Conservation (phyloP, 2,888 invertebrate species). For the Cerastis leucographa region DNA sequence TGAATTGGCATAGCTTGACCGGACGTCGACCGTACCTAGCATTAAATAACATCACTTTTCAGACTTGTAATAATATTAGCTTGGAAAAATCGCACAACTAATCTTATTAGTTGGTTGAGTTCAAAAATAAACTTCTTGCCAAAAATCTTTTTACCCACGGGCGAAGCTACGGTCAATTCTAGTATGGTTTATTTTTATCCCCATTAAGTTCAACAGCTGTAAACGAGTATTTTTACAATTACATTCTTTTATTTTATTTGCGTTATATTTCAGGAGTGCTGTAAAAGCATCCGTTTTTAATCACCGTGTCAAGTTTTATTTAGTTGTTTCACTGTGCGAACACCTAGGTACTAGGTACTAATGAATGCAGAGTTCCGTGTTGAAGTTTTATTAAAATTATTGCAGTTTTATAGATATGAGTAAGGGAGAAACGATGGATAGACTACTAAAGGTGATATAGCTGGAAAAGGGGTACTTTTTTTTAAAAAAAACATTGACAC, state of each 20-base stretch:
- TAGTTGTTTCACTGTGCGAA: slow-evolving; percentile 15
- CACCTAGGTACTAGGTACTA: slow-evolving; percentile 2
- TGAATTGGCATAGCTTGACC: too few species aligned
- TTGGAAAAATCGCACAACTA: not conserved
- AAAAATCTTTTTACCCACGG: not conserved
- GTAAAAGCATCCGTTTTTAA: slow-evolving; percentile 41
- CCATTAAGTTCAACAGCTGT: slow-evolving; percentile 39
- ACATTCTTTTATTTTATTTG: slow-evolving; percentile 53
- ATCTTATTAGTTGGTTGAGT: not conserved
- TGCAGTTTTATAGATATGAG: not conserved
- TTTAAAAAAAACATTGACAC: too few species aligned
- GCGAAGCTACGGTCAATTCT: not conserved
- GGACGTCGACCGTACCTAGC: too few species aligned
- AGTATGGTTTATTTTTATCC: slow-evolving; percentile 18
- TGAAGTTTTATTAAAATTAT: slow-evolving; percentile 3
- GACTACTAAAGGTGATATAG: too few species aligned
- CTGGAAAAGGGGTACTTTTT: too few species aligned
- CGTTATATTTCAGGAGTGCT: slow-evolving; percentile 43
- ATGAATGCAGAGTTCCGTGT: slow-evolving; percentile 19
- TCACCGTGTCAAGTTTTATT: slow-evolving; percentile 45
- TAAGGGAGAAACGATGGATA: too few species aligned
- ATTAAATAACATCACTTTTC: not conserved
- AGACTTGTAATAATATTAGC: not conserved
- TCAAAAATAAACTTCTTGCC: not conserved
- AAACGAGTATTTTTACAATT: slow-evolving; percentile 57